Evolutionary conservation across 2,797 vertebrate genomes (phyloP).

Genomic region (Pampus argenteus): DNA sequence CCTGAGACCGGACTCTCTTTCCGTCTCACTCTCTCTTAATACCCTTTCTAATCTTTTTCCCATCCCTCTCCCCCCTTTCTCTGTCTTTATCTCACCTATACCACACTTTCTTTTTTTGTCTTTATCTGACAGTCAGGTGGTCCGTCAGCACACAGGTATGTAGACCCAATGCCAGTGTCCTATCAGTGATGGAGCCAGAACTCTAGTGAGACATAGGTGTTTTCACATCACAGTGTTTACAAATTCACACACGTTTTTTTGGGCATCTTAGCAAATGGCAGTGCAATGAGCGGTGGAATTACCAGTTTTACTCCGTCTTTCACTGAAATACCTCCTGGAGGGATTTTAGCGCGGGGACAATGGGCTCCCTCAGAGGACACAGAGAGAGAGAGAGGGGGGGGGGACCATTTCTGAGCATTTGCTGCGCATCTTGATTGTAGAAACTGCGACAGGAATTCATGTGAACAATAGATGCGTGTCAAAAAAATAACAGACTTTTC

Average conservation of each 20-base stretch:
- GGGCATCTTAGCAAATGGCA: slow-evolving; percentile 63
- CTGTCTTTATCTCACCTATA: slow-evolving; percentile 60
- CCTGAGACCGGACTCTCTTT: slow-evolving; percentile 44
- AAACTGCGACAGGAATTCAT: slow-evolving; percentile 61
- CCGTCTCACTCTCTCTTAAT: slow-evolving; percentile 36
- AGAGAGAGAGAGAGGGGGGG: slow-evolving; percentile 19
- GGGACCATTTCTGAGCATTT: slow-evolving; percentile 48
- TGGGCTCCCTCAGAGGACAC: slow-evolving; percentile 48
- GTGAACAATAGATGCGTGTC: slow-evolving; percentile 41
- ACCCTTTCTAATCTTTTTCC: slow-evolving; percentile 51
- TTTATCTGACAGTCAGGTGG: slow-evolving; percentile 58
- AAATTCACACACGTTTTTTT: slow-evolving; percentile 64
- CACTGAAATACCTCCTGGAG: slow-evolving; percentile 66
- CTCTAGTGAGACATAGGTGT: slow-evolving; percentile 67
- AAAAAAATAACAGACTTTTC: slow-evolving; percentile 74
- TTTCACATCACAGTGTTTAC: slow-evolving; percentile 66
- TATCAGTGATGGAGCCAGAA: slow-evolving; percentile 61
- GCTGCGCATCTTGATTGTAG: slow-evolving; percentile 45
- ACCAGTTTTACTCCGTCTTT: slow-evolving; percentile 62
- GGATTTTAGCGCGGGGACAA: slow-evolving; percentile 61
- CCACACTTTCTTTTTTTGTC: slow-evolving; percentile 48
- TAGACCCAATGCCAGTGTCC: slow-evolving; percentile 55
- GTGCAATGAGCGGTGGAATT: slow-evolving; percentile 62
- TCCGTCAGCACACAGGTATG: slow-evolving; percentile 51
- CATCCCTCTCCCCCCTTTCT: slow-evolving; percentile 27